A percentile compares a stretch with the other conserved stretches of the same genome.
phyloP scores from a whole-genome alignment of 1,140 invertebrate genomes.

The Drosophila sucinea region DNA sequence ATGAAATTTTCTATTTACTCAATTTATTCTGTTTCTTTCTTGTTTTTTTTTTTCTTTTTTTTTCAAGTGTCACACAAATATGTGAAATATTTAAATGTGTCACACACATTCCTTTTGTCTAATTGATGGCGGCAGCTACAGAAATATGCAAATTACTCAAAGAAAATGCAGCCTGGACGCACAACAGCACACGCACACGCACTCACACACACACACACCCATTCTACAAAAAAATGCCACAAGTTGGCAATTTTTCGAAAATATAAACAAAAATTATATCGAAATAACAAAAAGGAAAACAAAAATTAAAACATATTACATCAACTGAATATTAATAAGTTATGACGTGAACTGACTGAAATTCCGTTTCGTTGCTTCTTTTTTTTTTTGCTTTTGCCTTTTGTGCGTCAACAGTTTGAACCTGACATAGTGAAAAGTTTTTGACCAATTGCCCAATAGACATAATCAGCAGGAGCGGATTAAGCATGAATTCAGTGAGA shows the following conservation, averaged over 20 bases:
- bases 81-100: constrained; percentile 47
- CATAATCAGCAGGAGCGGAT: constrained; percentile 4
- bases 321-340: constrained; percentile 78
- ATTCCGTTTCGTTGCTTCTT: constrained; percentile 18
- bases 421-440: constrained; percentile 72
- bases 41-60: not conserved
- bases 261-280: not conserved
- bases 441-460: constrained; percentile 73
- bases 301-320: constrained; percentile 57
- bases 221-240: not conserved
- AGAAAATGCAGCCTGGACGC: constrained; percentile 1
- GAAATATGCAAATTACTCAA: constrained; percentile 7
- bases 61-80: constrained; percentile 21
- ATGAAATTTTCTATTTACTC: constrained; percentile 30
- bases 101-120: constrained; percentile 33
- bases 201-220: not conserved
- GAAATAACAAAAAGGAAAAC: constrained; percentile 1
- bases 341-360: constrained; percentile 58
- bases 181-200: not conserved
- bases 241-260: not conserved
- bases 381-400: constrained; percentile 21
- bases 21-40: constrained; percentile 1
- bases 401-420: constrained; percentile 54
- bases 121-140: constrained; percentile 32
- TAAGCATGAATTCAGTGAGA: not conserved